Conservation (phyloP, 2,113 vertebrate genomes). For the Centropristis striata region DNA sequence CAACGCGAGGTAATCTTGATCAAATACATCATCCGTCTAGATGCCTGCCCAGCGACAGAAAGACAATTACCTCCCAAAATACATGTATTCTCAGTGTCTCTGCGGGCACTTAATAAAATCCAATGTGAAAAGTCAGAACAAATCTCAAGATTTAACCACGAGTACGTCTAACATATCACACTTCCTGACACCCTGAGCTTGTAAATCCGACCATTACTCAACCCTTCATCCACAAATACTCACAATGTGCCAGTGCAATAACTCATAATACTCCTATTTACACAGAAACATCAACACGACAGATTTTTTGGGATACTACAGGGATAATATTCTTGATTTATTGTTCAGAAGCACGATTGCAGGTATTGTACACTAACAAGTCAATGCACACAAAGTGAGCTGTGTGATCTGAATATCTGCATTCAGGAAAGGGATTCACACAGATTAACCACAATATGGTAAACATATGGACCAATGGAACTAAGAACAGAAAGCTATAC, state of each 20-base stretch:
- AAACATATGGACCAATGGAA: not conserved
- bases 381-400: not conserved
- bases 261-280: conserved; percentile 7
- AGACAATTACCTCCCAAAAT: conserved; percentile 38
- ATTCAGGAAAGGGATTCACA: not conserved
- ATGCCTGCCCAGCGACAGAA: conserved; percentile 20
- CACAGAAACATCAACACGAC: not conserved
- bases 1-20: conserved; percentile 30
- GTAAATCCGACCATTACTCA: conserved; percentile 31
- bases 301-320: not conserved
- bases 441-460: not conserved
- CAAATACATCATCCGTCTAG: conserved; percentile 41
- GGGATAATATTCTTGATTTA: not conserved
- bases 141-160: conserved; percentile 32
- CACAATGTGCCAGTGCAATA: conserved; percentile 1
- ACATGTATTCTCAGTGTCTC: conserved; percentile 6
- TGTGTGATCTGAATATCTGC: not conserved
- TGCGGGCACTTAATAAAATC: conserved; percentile 19
- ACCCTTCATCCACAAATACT: conserved; percentile 16
- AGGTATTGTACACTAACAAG: not conserved
- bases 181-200: conserved; percentile 16
- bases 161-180: not conserved
- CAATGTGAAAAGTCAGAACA: conserved; percentile 29
- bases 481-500: not conserved
- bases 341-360: not conserved